These are phyloP conservation scores for Crocallis elinguaria DNA, from an alignment of 2,888 invertebrate species.

Conservation along the genomic window DNA sequence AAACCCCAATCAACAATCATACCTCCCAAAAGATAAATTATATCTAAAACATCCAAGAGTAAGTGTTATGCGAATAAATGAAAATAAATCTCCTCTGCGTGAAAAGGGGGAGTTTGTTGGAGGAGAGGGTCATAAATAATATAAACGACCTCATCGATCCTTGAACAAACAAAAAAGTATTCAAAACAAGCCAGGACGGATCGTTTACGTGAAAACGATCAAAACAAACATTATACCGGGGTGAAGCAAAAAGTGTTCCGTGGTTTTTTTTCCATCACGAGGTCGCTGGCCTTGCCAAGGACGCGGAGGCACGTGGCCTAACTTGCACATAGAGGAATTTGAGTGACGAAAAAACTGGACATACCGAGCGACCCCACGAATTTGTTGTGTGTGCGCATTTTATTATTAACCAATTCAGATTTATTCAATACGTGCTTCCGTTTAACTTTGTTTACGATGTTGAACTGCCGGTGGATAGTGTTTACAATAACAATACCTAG, in stretches of 20 bases:
- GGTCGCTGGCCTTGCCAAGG: slow-evolving; percentile 79
- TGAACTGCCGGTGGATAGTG: slow-evolving; percentile 3
- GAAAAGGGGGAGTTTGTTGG: slow-evolving; percentile 35
- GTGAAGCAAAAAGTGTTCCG: slow-evolving; percentile 67
- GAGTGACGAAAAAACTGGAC: slow-evolving; percentile 56
- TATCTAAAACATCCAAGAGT: slow-evolving; percentile 3
- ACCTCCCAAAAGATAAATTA: neutral
- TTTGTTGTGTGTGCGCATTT: slow-evolving; percentile 18
- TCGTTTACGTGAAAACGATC: slow-evolving; percentile 77
- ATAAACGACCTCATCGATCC: slow-evolving; percentile 60
- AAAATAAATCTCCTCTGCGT: slow-evolving; percentile 26
- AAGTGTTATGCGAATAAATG: slow-evolving; percentile 16
- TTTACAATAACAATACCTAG: neutral
- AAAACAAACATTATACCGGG: slow-evolving; percentile 77
- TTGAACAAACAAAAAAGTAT: slow-evolving; percentile 52
- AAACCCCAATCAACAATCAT: slow-evolving; percentile 7
- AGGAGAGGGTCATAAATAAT: slow-evolving; percentile 55
- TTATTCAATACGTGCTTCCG: slow-evolving; percentile 15
- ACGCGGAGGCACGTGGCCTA: slow-evolving; percentile 74
- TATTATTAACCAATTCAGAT: slow-evolving; percentile 16
- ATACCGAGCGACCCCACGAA: slow-evolving; percentile 32
- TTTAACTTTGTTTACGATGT: slow-evolving; percentile 3
- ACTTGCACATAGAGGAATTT: slow-evolving; percentile 58
- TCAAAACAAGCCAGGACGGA: slow-evolving; percentile 61
- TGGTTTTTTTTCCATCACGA: slow-evolving; percentile 63